phyloP scores from a whole-genome alignment of 2,113 vertebrate species.

The Eclectus roratus region DNA sequence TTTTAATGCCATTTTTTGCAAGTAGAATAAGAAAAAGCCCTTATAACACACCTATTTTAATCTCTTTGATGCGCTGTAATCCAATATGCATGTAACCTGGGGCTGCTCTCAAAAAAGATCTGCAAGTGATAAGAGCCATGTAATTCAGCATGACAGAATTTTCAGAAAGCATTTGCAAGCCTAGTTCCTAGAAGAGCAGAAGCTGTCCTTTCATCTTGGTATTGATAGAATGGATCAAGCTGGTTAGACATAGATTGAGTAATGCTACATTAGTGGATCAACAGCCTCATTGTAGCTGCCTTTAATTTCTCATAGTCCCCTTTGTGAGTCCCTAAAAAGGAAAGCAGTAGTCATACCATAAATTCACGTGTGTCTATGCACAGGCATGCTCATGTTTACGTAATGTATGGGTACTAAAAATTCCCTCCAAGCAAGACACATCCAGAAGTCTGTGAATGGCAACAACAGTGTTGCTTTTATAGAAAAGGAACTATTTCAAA shows the following conservation, averaged over 20 bases:
- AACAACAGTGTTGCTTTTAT: background rate
- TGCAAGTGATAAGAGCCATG: conserved; percentile 21
- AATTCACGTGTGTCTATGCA: background rate
- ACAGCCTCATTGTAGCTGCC: background rate
- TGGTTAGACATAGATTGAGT: background rate
- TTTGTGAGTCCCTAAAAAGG: background rate
- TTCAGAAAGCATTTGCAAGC: background rate
- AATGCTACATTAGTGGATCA: conserved; percentile 26
- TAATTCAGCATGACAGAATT: conserved; percentile 51
- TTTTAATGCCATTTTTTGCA: conserved; percentile 57
- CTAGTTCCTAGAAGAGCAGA: background rate
- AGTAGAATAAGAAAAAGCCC: conserved; percentile 61
- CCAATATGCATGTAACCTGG: conserved; percentile 73
- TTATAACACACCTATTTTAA: conserved; percentile 70
- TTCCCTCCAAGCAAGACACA: background rate
- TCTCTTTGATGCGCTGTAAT: conserved; percentile 77
- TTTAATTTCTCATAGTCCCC: background rate
- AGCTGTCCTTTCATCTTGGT: conserved; percentile 31
- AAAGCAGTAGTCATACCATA: background rate
- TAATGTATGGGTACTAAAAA: background rate
- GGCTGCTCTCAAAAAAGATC: conserved; percentile 63
- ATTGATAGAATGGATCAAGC: conserved; percentile 17
- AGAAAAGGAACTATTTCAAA: background rate
- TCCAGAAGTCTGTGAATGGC: background rate
- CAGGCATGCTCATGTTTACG: background rate